A percentile compares a stretch with the other conserved stretches of the same genome.
phyloP scores from a whole-genome alignment of 2,888 invertebrate species.

The Allacma fusca region DNA sequence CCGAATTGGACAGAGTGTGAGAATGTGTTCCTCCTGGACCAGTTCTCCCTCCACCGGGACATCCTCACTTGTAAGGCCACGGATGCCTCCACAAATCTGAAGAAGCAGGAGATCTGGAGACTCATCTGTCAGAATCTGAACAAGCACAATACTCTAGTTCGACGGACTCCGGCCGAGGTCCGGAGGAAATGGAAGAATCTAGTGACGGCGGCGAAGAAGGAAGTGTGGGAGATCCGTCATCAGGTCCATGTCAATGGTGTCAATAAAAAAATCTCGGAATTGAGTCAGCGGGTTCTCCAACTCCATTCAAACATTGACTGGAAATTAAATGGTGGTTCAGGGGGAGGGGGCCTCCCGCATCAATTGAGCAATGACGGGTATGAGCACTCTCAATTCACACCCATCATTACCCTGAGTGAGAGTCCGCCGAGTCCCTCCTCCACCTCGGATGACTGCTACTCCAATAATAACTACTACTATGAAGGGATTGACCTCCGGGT shows the following conservation, averaged over 20 bases:
- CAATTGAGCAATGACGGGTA: slow-evolving; percentile 37
- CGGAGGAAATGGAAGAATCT: slow-evolving; percentile 61
- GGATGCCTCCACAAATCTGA: slow-evolving; percentile 60
- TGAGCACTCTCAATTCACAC: slow-evolving; percentile 56
- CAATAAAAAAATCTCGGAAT: slow-evolving; percentile 58
- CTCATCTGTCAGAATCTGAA: slow-evolving; percentile 61
- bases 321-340: slow-evolving; percentile 39
- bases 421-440: slow-evolving; percentile 46
- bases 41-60: slow-evolving; percentile 60
- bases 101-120: slow-evolving; percentile 61
- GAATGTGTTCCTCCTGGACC: slow-evolving; percentile 61
- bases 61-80: slow-evolving; percentile 61
- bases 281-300: slow-evolving; percentile 60
- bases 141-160: slow-evolving; percentile 59
- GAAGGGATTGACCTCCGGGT: slow-evolving; percentile 60
- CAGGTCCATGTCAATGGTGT: slow-evolving; percentile 52
- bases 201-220: slow-evolving; percentile 61
- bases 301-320: slow-evolving; percentile 54
- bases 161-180: slow-evolving; percentile 61
- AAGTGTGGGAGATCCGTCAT: slow-evolving; percentile 61
- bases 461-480: slow-evolving; percentile 52
- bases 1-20: slow-evolving; percentile 57
- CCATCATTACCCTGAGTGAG: slow-evolving; percentile 60
- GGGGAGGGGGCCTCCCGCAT: neutral
- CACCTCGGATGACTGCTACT: slow-evolving; percentile 32